Conservation (phyloP, 2,113 vertebrate species). For the Tyrannus savana region DNA sequence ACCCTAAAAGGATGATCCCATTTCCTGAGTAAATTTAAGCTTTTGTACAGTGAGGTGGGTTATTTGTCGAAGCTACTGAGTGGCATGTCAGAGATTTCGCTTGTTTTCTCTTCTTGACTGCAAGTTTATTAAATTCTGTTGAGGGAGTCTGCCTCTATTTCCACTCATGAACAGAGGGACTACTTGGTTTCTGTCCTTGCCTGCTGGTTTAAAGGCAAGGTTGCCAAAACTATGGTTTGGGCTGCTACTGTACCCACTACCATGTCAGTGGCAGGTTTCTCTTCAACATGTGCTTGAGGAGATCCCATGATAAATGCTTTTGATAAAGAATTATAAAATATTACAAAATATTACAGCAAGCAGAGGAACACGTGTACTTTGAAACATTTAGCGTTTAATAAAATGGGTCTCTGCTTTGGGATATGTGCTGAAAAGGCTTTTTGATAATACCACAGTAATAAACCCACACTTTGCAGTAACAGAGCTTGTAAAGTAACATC, state of each 20-base stretch:
- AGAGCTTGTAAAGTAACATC: not conserved
- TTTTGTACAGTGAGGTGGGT: not conserved
- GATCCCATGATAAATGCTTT: not conserved
- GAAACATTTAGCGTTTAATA: not conserved
- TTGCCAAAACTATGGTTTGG: not conserved
- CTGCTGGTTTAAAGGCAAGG: not conserved
- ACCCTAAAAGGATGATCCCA: not conserved
- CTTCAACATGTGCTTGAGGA: not conserved
- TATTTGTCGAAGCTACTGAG: not conserved
- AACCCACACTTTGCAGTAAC: not conserved
- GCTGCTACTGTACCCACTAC: not conserved
- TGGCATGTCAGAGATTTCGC: not conserved
- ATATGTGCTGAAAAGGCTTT: not conserved
- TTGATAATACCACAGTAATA: not conserved
- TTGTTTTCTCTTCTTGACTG: not conserved
- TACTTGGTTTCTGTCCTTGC: not conserved
- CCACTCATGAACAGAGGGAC: not conserved
- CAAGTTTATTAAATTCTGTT: not conserved
- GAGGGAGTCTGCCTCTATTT: not conserved
- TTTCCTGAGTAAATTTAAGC: not conserved
- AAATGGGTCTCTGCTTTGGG: not conserved
- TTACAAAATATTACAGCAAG: not conserved
- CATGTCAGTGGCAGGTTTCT: not conserved
- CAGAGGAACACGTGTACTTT: not conserved
- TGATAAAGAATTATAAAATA: not conserved